Evolutionary conservation across 2,888 invertebrate species (phyloP).

Genomic region (Neoitamus cyanurus): DNA sequence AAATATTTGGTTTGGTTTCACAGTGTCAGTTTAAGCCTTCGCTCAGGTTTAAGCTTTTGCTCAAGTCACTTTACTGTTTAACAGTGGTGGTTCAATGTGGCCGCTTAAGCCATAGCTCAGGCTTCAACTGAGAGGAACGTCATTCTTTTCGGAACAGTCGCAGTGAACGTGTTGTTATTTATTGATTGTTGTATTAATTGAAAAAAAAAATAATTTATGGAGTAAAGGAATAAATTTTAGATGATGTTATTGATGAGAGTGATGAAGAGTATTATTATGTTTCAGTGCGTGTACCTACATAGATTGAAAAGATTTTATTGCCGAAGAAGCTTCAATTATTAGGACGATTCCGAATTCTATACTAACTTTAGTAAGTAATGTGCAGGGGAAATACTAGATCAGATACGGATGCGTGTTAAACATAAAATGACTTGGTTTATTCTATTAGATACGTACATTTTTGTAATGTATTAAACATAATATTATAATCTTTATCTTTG

Average conservation of each 20-base stretch:
- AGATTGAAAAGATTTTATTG: not conserved
- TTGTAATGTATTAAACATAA: constrained; percentile 7
- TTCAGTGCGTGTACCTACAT: not conserved
- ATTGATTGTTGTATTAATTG: not conserved
- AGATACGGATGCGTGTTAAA: not conserved
- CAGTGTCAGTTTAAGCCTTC: not conserved
- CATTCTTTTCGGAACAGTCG: no score
- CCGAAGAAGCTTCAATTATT: constrained; percentile 7
- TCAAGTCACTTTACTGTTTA: not conserved
- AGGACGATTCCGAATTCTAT: not conserved
- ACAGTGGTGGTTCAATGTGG: not conserved
- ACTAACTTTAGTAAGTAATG: not conserved
- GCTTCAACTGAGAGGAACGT: not conserved
- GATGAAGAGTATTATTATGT: constrained; percentile 1
- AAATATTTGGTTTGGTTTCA: not conserved
- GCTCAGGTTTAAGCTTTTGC: not conserved
- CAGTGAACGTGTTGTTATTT: no score
- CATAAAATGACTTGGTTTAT: not conserved
- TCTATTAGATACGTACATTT: not conserved
- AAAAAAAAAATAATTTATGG: not conserved
- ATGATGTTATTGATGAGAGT: not conserved
- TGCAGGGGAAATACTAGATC: not conserved
- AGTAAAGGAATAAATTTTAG: not conserved
- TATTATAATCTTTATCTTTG: constrained; percentile 7
- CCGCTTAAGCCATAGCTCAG: not conserved